A percentile compares a stretch with the other conserved stretches of the same genome.
These are phyloP conservation scores for Drosophila algonquin DNA, from an alignment of 2,888 invertebrate species.

Conservation along the genomic window DNA sequence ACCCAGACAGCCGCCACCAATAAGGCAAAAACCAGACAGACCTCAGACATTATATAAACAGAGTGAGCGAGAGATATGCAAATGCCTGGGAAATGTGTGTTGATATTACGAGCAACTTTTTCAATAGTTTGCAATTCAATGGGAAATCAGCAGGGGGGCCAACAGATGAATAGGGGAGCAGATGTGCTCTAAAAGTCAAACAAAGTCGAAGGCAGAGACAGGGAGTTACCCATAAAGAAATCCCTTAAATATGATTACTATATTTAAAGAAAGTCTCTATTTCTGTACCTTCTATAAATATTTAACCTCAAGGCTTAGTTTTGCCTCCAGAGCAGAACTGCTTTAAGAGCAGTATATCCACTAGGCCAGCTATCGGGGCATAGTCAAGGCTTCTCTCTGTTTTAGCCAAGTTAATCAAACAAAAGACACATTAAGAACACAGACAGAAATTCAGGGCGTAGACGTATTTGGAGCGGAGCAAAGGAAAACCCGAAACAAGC, in stretches of 20 bases:
- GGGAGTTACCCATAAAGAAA: too few species aligned
- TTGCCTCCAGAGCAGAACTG: background rate
- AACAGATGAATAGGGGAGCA: background rate
- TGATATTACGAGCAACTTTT: background rate
- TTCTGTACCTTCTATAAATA: background rate
- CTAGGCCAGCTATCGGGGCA: background rate
- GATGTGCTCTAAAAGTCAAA: background rate
- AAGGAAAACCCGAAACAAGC: conserved; percentile 11
- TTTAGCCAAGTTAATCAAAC: conserved; percentile 18
- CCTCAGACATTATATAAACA: conserved; percentile 21
- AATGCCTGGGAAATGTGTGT: background rate
- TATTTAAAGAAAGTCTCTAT: background rate
- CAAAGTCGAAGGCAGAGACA: background rate
- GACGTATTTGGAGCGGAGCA: background rate
- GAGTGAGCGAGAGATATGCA: background rate
- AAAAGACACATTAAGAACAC: conserved; percentile 7
- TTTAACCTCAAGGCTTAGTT: background rate
- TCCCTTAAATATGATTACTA: too few species aligned
- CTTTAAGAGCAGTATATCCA: background rate
- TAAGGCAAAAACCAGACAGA: conserved; percentile 18
- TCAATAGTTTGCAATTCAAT: background rate
- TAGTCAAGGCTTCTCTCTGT: conserved; percentile 2
- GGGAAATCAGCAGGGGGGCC: background rate
- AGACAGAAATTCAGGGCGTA: background rate
- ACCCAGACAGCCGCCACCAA: conserved; percentile 1